Percentiles rank a stretch among this genome's conserved stretches.
Evolutionary conservation across 2,888 invertebrate genomes (phyloP).

Genomic region (Gibbula magus): DNA sequence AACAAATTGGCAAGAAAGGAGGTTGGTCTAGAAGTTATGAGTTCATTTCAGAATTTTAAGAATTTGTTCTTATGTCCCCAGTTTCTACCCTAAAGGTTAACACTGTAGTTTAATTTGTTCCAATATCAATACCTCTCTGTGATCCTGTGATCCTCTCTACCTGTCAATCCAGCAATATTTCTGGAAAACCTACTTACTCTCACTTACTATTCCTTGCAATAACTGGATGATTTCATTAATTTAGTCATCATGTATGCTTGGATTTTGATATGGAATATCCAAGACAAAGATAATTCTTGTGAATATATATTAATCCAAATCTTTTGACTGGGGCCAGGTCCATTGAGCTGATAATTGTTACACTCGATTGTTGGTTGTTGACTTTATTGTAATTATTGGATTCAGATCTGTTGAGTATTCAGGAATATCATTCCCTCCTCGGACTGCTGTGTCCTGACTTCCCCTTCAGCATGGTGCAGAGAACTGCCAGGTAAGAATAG

Average conservation of each 20-base stretch:
- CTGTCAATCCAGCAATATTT: neutral
- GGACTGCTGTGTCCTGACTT: conserved; percentile 73
- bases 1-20: conserved; percentile 73
- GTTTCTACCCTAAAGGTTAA: too few species aligned
- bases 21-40: conserved; percentile 52
- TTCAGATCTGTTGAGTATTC: conserved; percentile 71
- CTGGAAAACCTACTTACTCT: too few species aligned
- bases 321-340: neutral
- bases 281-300: too few species aligned
- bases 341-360: neutral
- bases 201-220: too few species aligned
- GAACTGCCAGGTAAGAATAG: conserved; percentile 69
- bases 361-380: too few species aligned
- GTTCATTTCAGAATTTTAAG: conserved; percentile 26
- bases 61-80: too few species aligned
- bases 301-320: neutral
- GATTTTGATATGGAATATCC: neutral
- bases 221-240: too few species aligned
- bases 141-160: neutral
- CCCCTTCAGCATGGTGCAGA: conserved; percentile 72
- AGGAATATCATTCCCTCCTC: conserved; percentile 73
- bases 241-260: too few species aligned
- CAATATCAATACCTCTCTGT: neutral
- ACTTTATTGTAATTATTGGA: conserved; percentile 24
- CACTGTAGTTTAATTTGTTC: conserved; percentile 6